A percentile compares a stretch with the other conserved stretches of the same genome.
Evolutionary conservation across 2,797 vertebrate species (phyloP).

Genomic region (Balearica regulorum): DNA sequence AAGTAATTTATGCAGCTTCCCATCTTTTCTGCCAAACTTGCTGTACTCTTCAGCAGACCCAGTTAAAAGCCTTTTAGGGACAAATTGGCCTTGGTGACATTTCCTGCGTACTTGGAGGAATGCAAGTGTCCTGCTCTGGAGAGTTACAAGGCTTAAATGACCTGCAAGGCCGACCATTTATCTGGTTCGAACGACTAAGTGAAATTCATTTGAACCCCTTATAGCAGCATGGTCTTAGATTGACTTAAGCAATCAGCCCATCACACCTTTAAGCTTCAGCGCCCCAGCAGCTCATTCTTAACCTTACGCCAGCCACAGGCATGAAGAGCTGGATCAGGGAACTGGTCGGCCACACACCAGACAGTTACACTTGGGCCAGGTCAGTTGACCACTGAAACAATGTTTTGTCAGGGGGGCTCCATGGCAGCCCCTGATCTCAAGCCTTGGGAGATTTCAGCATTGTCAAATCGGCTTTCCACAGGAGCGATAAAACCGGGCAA

Average conservation of each 20-base stretch:
- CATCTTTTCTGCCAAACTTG: not conserved
- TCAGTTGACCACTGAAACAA: not conserved
- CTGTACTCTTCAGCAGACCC: not conserved
- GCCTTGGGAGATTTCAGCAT: not conserved
- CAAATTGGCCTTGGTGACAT: rapidly evolving
- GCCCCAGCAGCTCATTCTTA: not conserved
- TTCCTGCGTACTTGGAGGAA: not conserved
- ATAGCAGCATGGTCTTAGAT: rapidly evolving
- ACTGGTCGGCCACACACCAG: not conserved
- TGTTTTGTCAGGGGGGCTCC: not conserved
- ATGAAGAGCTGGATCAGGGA: not conserved
- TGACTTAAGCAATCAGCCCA: not conserved
- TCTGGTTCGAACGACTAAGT: not conserved
- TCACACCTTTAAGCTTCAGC: not conserved
- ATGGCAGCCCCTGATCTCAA: not conserved
- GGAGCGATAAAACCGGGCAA: not conserved
- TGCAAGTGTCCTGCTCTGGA: not conserved
- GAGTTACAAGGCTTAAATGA: not conserved
- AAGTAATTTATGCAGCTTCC: not conserved
- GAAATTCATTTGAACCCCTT: not conserved
- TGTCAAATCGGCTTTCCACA: not conserved
- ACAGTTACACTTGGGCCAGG: not conserved
- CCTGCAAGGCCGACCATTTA: not conserved
- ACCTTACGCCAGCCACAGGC: not conserved
- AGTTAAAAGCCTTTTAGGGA: not conserved